Evolutionary conservation across 2,113 vertebrate species (phyloP).

Genomic region (Tylochromis polylepis): DNA sequence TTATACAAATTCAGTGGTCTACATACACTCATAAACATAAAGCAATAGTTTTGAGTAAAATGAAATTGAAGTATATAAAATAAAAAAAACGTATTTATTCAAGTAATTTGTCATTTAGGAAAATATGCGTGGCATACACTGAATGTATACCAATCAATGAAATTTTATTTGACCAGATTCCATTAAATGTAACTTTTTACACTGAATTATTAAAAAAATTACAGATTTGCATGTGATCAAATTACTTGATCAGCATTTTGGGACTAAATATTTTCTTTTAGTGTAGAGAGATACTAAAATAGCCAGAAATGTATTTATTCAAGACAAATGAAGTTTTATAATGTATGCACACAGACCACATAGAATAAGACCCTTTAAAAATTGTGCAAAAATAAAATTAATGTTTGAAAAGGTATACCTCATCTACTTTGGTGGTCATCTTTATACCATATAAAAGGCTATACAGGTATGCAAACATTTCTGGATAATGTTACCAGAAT

Average conservation of each 20-base stretch:
- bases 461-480: neutral
- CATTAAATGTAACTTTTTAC: neutral
- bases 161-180: neutral
- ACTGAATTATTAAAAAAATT: rapidly evolving
- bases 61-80: too few species aligned
- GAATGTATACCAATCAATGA: neutral
- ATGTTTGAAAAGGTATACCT: too few species aligned
- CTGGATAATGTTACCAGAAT: too few species aligned
- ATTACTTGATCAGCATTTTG: neutral
- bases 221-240: neutral
- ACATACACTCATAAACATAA: too few species aligned
- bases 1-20: too few species aligned
- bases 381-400: too few species aligned
- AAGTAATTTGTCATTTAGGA: neutral
- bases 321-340: neutral
- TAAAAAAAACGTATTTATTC: neutral
- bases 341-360: too few species aligned
- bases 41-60: too few species aligned
- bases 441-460: neutral
- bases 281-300: neutral
- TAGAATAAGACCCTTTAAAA: too few species aligned
- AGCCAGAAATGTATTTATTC: neutral
- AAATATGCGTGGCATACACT: neutral
- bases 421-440: neutral
- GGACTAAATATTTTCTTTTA: neutral